These are phyloP conservation scores for Barnardius zonarius DNA, from an alignment of 2,113 vertebrate species.

Conservation along the genomic window DNA sequence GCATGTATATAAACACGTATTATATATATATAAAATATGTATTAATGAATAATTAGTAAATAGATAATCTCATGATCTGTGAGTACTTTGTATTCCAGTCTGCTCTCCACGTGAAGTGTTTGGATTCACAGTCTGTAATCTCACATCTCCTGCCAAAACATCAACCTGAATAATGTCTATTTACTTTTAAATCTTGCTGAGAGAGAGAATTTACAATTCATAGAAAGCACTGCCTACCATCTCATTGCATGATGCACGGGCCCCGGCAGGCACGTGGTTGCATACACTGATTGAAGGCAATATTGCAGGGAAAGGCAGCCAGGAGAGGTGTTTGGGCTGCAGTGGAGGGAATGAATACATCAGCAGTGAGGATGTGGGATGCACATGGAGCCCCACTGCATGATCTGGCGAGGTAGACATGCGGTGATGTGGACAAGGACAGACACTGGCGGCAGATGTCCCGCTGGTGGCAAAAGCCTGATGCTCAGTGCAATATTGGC, in stretches of 20 bases:
- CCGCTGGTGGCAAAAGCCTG: neutral
- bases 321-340: fast-evolving
- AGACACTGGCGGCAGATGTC: neutral
- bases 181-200: neutral
- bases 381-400: neutral
- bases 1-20: neutral
- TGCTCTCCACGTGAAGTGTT: neutral
- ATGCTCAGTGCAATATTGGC: neutral
- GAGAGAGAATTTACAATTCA: neutral
- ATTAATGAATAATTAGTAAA: neutral
- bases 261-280: fast-evolving
- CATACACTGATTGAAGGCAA: fast-evolving
- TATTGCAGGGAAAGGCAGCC: fast-evolving
- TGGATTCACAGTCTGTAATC: neutral
- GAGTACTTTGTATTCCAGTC: neutral
- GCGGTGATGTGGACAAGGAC: neutral
- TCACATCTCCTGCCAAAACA: neutral
- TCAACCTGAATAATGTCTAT: neutral
- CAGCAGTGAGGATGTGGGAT: neutral
- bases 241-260: fast-evolving
- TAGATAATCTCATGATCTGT: neutral
- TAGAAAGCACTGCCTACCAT: fast-evolving
- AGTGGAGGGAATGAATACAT: fast-evolving
- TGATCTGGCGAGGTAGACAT: neutral
- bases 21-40: neutral